phyloP scores from a whole-genome alignment of 2,797 vertebrate genomes.

The Spinibarbus caldwelli region DNA sequence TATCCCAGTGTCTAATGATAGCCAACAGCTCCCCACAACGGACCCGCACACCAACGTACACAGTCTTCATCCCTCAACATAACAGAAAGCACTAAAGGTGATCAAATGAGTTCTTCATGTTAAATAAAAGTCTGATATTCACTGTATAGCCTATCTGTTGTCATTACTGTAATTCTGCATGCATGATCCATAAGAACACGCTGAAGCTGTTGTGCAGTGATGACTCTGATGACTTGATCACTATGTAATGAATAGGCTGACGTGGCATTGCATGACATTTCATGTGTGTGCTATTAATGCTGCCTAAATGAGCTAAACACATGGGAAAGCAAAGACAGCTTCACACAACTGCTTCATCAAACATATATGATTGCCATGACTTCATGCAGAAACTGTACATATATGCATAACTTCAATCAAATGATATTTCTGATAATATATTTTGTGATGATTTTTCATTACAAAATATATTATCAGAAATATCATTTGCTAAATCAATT shows the following conservation, averaged over 20 bases:
- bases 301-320: background rate
- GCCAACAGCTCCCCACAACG: background rate
- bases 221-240: background rate
- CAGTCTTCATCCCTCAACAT: background rate
- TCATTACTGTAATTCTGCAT: background rate
- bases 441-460: no score
- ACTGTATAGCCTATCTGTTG: background rate
- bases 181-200: background rate
- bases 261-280: background rate
- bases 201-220: background rate
- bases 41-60: background rate
- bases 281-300: background rate
- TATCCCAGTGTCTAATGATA: conserved; percentile 46
- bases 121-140: background rate
- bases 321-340: no score
- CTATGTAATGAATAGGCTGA: background rate
- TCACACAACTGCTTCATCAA: background rate
- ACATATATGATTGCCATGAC: background rate
- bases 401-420: background rate
- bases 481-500: background rate
- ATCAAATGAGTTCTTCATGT: background rate
- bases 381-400: background rate
- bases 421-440: background rate
- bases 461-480: no score
- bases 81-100: background rate